Base-by-base conservation (phyloP, 2,113 vertebrate species). In the Neogale vison region DNA sequence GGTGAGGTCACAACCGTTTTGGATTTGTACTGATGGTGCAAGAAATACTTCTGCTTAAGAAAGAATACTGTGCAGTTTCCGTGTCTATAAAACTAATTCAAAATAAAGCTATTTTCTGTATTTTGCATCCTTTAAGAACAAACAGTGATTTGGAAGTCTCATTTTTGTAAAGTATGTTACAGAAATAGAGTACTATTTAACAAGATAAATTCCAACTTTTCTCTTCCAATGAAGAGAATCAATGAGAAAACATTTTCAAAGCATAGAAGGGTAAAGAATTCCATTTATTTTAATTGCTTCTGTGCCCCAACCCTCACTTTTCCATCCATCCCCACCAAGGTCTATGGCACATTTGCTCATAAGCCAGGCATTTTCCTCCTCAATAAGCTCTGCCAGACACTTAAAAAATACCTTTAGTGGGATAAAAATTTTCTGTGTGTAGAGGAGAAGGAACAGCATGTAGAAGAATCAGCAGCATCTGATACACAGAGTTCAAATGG, bases 101-200 rank as follows among this genome's bases (percentile, higher is more conserved):
- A 93, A 76, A 77, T 82, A 71, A 95, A 90, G 34, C 13, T 76
- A 71, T 50, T 74, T 92, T 42, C 89, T 86, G 4, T 59, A 92
- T 83, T 85, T 95, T 90, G 21, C 14, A 94, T 84, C 34, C 90
- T 96, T 93, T 90, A 79, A 26, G 21, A 77, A 92, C 57, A 97
- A 90, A 31, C 23, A n/a, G 8, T 88, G 85, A 91, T 42, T 95
- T 59, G 0, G 93, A 93, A 93, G 65, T 71, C 36, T 88, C 17
- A 12, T 36, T 39, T 13, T 21, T 71, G 18, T 45, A 52, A 89
- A 63, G 36, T 63, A 76, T 50, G 26, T 69, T 88, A 91, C 17
- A 96, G 69, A 96, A 93, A 88, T 13, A 6, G 13, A 96, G 76
- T 72, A 20, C 47, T 91, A 72, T 21, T 76, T 86, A 93, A 90